phyloP scores from a whole-genome alignment of 1,140 invertebrate species.

The Zaprionus ornatus region DNA sequence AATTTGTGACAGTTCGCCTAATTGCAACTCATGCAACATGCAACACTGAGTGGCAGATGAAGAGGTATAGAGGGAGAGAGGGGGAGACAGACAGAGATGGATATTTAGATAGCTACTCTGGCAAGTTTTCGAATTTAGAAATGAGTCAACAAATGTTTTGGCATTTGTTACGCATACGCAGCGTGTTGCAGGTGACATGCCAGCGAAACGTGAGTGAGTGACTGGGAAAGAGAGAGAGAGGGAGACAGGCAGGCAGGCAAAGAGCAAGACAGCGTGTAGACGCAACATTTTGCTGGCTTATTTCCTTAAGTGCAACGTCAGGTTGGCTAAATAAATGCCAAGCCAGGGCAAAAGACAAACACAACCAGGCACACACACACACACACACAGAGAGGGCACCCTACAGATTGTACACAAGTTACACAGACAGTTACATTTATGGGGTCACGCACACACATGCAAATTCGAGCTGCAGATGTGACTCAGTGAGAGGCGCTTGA shows the following conservation, averaged over 20 bases:
- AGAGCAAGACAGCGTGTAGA: neutral
- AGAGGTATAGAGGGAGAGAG: neutral
- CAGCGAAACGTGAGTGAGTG: neutral
- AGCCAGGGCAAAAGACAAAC: constrained; percentile 64
- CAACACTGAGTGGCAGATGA: neutral
- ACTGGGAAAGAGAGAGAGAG: neutral
- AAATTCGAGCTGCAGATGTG: constrained; percentile 65
- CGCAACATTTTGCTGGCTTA: constrained; percentile 58
- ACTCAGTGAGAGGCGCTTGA: constrained; percentile 65
- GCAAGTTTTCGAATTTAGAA: constrained; percentile 28
- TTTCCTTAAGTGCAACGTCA: constrained; percentile 77
- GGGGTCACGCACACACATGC: constrained; percentile 63
- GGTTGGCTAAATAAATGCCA: constrained; percentile 69
- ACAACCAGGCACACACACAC: constrained; percentile 31
- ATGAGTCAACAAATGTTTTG: constrained; percentile 39
- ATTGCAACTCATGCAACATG: constrained; percentile 50
- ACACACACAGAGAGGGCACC: constrained; percentile 18
- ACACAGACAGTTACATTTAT: constrained; percentile 41
- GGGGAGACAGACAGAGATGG: neutral
- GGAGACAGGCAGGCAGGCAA: neutral
- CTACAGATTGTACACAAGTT: neutral
- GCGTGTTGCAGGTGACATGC: constrained; percentile 20
- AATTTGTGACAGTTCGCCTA: constrained; percentile 39
- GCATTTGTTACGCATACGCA: constrained; percentile 47
- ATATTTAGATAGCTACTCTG: neutral